These are phyloP conservation scores for Lasioglossum vierecki DNA, from an alignment of 2,888 invertebrate species.

Conservation along the genomic window DNA sequence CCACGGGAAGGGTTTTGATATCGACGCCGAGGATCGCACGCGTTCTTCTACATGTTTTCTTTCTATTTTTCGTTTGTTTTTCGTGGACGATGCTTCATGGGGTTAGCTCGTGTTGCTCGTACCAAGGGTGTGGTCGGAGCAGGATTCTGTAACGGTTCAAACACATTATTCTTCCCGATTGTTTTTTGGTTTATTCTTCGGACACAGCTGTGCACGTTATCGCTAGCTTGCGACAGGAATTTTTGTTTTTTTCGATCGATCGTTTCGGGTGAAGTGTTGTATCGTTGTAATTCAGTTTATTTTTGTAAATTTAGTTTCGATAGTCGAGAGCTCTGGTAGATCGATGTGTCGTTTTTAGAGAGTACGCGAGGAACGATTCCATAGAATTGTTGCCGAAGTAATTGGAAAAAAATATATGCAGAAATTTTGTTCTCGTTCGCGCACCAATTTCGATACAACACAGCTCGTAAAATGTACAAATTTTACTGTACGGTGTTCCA, in stretches of 20 bases:
- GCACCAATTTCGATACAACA: not conserved
- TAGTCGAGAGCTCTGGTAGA: not conserved
- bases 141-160: not conserved
- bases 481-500: not conserved
- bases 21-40: slow-evolving; percentile 5
- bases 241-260: not conserved
- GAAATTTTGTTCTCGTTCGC: not conserved
- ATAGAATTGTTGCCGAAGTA: not conserved
- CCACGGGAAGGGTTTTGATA: slow-evolving; percentile 2
- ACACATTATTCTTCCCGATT: not conserved
- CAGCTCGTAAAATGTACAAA: not conserved
- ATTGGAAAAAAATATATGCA: not conserved
- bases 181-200: not conserved
- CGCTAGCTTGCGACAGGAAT: not conserved
- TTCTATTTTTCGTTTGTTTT: not conserved
- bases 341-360: not conserved
- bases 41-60: not conserved
- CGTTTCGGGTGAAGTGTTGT: not conserved
- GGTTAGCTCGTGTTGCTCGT: not conserved
- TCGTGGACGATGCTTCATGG: not conserved
- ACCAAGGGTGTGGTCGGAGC: not conserved
- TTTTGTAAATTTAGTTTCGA: not conserved
- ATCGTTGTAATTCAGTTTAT: not conserved
- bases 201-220: not conserved
- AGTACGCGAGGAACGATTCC: not conserved